Percentiles rank a stretch among this genome's conserved stretches.
Evolutionary conservation across 2,888 invertebrate genomes (phyloP).

Genomic region (Sclerodermus sp.): DNA sequence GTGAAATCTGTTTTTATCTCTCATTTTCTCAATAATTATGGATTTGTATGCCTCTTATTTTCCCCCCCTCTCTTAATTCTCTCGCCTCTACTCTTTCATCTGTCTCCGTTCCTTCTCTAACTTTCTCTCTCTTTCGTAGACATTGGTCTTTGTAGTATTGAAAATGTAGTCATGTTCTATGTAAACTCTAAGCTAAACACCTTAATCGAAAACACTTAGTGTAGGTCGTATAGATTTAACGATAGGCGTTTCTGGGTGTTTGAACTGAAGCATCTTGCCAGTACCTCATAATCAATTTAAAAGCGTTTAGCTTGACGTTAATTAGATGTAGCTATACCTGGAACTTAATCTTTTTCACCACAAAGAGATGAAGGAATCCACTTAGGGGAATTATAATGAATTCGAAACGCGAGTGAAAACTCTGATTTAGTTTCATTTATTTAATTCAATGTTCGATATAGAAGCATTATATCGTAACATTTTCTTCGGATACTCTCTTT

Average conservation of each 20-base stretch:
- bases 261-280: slow-evolving; percentile 27
- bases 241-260: slow-evolving; percentile 38
- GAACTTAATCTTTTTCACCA: no score
- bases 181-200: slow-evolving; percentile 51
- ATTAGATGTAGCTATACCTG: not conserved
- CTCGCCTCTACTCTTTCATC: slow-evolving; percentile 2
- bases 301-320: not conserved
- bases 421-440: no score
- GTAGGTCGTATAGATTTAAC: slow-evolving; percentile 47
- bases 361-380: no score
- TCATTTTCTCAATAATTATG: no score
- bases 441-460: no score
- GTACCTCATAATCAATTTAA: slow-evolving; percentile 10
- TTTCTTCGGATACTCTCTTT: no score
- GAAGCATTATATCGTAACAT: no score
- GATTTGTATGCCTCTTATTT: slow-evolving; percentile 13
- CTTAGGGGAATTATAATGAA: no score
- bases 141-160: slow-evolving; percentile 47
- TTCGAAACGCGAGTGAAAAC: no score
- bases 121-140: slow-evolving; percentile 45
- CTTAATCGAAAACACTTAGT: slow-evolving; percentile 50
- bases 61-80: slow-evolving; percentile 5
- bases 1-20: no score
- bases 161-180: slow-evolving; percentile 50
- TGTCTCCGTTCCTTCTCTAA: slow-evolving; percentile 11